These are phyloP conservation scores for Babylonia areolata DNA, from an alignment of 1,140 invertebrate genomes.

Conservation along the genomic window DNA sequence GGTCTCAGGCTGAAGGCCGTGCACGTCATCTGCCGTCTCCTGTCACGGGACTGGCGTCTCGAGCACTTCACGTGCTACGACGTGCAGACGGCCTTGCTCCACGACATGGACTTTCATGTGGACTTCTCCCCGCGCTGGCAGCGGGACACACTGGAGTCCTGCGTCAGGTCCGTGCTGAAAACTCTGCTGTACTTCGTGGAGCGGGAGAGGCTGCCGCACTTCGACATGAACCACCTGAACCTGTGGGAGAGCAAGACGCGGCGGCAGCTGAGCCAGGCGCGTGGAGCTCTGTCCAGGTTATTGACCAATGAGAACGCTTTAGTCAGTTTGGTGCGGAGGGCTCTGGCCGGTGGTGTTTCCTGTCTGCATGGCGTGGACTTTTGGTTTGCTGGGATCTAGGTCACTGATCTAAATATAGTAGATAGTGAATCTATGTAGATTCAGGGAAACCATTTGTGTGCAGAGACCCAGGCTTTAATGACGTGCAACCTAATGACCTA, in stretches of 20 bases:
- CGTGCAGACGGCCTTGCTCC: slow-evolving; percentile 59
- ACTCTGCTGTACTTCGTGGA: slow-evolving; percentile 54
- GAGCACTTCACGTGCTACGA: slow-evolving; percentile 55
- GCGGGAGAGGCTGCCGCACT: slow-evolving; percentile 55
- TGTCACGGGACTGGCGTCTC: slow-evolving; percentile 61
- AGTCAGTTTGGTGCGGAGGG: slow-evolving; percentile 34
- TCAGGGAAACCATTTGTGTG: too few species aligned
- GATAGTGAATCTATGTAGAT: too few species aligned
- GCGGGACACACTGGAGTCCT: slow-evolving; percentile 53
- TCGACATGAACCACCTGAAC: slow-evolving; percentile 57
- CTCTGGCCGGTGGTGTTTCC: not conserved
- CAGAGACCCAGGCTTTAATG: too few species aligned
- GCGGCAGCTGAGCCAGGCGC: not conserved
- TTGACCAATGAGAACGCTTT: slow-evolving; percentile 40
- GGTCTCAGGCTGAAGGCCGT: slow-evolving; percentile 55
- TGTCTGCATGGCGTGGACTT: not conserved
- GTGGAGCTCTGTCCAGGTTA: slow-evolving; percentile 36
- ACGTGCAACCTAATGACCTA: too few species aligned
- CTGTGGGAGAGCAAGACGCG: slow-evolving; percentile 38
- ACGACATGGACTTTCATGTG: slow-evolving; percentile 62
- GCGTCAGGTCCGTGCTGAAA: slow-evolving; percentile 55
- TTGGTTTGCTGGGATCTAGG: not conserved
- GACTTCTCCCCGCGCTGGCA: slow-evolving; percentile 66
- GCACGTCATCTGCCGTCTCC: slow-evolving; percentile 51
- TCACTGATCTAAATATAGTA: too few species aligned